phyloP scores from a whole-genome alignment of 2,888 invertebrate species.

The Griposia aprilina region DNA sequence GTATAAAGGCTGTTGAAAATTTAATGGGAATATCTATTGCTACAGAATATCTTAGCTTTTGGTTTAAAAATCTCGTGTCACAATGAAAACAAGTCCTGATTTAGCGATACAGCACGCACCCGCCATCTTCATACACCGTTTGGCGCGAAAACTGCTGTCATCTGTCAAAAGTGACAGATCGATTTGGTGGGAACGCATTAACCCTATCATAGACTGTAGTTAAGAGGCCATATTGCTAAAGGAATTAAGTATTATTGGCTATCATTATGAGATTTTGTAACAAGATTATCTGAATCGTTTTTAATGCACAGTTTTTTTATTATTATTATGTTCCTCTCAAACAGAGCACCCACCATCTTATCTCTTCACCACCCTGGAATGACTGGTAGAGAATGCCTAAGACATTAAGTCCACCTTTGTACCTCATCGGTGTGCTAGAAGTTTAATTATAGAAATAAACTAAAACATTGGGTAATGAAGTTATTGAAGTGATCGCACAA shows the following conservation, averaged over 20 bases:
- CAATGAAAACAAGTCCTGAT: constrained; percentile 54
- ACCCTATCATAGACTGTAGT: constrained; percentile 69
- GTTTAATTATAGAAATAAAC: too few relatives aligned
- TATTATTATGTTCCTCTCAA: too few relatives aligned
- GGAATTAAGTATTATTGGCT: constrained; percentile 27
- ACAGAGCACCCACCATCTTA: too few relatives aligned
- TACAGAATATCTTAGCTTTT: not conserved
- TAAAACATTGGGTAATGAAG: too few relatives aligned
- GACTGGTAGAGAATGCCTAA: too few relatives aligned
- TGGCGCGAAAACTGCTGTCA: constrained; percentile 80
- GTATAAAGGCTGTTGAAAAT: too few relatives aligned
- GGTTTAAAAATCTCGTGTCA: constrained; percentile 23
- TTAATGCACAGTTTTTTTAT: not conserved
- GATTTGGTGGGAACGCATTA: constrained; percentile 70
- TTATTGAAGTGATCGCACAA: too few relatives aligned
- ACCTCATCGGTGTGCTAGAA: too few relatives aligned
- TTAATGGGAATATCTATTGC: too few relatives aligned
- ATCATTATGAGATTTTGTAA: not conserved
- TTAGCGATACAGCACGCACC: constrained; percentile 75
- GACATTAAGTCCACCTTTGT: too few relatives aligned
- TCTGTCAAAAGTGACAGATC: constrained; percentile 76
- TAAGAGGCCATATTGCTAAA: constrained; percentile 27
- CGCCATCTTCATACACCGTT: constrained; percentile 81
- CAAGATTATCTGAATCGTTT: not conserved
- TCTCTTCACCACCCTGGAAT: too few relatives aligned